Evolutionary conservation across 2,888 invertebrate species (phyloP), one percentile per base, ranked within the genome.

Genomic region (Carcina quercana): DNA sequence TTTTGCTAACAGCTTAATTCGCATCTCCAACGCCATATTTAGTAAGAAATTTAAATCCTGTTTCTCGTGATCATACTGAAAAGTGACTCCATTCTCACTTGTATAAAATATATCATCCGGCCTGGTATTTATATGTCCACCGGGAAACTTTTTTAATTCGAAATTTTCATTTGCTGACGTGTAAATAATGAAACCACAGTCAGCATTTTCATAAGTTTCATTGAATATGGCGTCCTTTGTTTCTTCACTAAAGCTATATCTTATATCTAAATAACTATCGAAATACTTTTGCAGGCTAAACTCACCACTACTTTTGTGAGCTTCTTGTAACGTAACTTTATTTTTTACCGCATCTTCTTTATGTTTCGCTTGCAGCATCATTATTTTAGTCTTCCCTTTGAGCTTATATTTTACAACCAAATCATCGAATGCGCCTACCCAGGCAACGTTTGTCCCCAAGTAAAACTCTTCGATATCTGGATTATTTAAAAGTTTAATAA

Each of bases 351-450:
- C 8, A 8, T 19, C n/a, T 7, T 19, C 19, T 19, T 19, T 19
- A n/a, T 19, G 19, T 19, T 19, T 19, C n/a, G 19, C 19, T 19
- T 19, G 19, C n/a, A 19, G 8, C 8, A 19, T 8, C 2, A 19
- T 19, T 19, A 19, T 19, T 19, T 19, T 19, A 7, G 19, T 2
- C n/a, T 19, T 19, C 2, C 19, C 19, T 19, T 19, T 19, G 7
- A 19, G n/a, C n/a, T 19, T 19, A n/a, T 19, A 19, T 19, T n/a
- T 7, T 4, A 19, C 8, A 8, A 19, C 19, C 7, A 19, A 8
- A 19, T 53, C 53, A 38, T 53, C 53, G 19, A 53, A 45, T 27
- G 46, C 53, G 4, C 50, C 53, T 11, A 51, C 26, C 3, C 25
- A 36, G 1, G 37, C 32, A 3, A 50, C 30, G 15, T 47, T 53